phyloP scores from a whole-genome alignment of 2,888 invertebrate genomes.

The Holacanthella duospinosa region DNA sequence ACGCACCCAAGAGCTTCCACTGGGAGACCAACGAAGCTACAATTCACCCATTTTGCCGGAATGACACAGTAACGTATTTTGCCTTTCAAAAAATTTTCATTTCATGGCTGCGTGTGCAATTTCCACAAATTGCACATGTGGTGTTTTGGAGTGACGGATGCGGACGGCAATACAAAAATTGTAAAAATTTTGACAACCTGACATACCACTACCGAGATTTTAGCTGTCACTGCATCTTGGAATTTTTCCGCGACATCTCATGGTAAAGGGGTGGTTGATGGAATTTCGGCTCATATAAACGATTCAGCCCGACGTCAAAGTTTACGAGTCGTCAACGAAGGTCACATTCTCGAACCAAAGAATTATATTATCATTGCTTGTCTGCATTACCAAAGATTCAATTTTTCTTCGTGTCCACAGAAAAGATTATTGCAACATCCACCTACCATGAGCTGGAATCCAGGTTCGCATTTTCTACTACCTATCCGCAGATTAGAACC shows the following conservation, averaged over 20 bases:
- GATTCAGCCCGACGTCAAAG: not conserved
- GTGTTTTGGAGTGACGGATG: slow-evolving; percentile 7
- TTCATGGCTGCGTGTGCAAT: no score
- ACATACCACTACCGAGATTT: not conserved
- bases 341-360: not conserved
- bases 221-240: slow-evolving; percentile 5
- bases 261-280: slow-evolving; percentile 7
- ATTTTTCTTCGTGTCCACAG: no score
- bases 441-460: no score
- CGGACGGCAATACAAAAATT: slow-evolving; percentile 12
- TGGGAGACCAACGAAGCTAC: no score
- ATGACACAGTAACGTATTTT: no score
- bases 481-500: no score
- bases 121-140: not conserved
- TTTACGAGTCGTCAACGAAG: not conserved
- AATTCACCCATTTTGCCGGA: no score
- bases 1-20: no score
- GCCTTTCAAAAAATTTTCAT: no score
- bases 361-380: not conserved
- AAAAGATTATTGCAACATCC: no score
- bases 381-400: no score
- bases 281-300: not conserved
- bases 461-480: no score
- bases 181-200: slow-evolving; percentile 5
- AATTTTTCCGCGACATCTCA: slow-evolving; percentile 11